These are phyloP conservation scores for Dolichallabes microphthalmus DNA, from an alignment of 2,113 vertebrate species.

Conservation along the genomic window DNA sequence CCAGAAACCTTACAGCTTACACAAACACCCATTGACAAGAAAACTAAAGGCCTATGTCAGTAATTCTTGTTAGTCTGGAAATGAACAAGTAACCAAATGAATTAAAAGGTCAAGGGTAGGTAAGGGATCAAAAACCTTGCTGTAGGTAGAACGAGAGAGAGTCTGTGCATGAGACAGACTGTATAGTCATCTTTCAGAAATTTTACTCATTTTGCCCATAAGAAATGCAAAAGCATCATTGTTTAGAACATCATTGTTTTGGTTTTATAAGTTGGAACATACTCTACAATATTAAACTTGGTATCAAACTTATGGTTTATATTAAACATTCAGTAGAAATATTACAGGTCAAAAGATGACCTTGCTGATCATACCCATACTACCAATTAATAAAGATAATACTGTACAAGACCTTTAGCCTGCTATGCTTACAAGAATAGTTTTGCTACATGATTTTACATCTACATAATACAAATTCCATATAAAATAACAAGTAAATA, in stretches of 20 bases:
- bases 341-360: not conserved
- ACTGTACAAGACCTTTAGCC: not conserved
- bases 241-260: not conserved
- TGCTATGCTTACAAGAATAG: not conserved
- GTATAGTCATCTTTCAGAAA: not conserved
- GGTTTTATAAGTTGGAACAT: not conserved
- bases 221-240: not conserved
- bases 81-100: not conserved
- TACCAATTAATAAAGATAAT: not conserved
- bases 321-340: not conserved
- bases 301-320: not conserved
- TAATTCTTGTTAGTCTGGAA: not conserved
- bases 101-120: not conserved
- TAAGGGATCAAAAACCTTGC: not conserved
- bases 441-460: not conserved
- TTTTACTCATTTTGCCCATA: not conserved
- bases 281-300: not conserved
- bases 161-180: not conserved
- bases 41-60: constrained; percentile 10
- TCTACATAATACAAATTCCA: not conserved
- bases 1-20: constrained; percentile 6
- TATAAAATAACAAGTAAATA: not conserved
- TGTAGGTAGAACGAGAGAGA: not conserved
- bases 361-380: not conserved
- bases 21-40: constrained; percentile 15